Evolutionary conservation across 1,140 invertebrate species (phyloP).

Genomic region (Zophobas atratus): DNA sequence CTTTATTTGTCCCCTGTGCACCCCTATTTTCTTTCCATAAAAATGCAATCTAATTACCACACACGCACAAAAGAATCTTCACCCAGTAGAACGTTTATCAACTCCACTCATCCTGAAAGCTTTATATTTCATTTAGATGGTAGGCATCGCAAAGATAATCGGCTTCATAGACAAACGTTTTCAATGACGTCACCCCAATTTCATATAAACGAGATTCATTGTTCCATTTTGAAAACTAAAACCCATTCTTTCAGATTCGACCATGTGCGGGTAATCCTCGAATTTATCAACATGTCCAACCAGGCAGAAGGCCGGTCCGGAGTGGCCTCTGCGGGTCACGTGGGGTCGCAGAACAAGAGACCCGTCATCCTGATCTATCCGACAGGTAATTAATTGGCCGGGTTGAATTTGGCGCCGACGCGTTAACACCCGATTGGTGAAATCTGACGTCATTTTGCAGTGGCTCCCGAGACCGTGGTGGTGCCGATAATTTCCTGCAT

Average conservation of each 20-base stretch:
- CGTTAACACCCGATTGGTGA: too few relatives aligned
- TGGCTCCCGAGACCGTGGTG: slow-evolving; percentile 89
- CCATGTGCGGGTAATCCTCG: not conserved
- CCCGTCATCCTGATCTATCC: slow-evolving; percentile 73
- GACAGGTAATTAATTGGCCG: slow-evolving; percentile 68
- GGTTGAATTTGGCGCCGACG: too few relatives aligned
- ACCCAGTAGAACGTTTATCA: too few relatives aligned
- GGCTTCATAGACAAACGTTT: too few relatives aligned
- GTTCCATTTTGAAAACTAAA: not conserved
- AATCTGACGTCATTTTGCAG: slow-evolving; percentile 71
- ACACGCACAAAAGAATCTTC: too few relatives aligned
- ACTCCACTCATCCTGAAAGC: too few relatives aligned
- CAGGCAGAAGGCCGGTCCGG: slow-evolving; percentile 24
- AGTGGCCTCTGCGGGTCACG: not conserved
- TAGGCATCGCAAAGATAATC: too few relatives aligned
- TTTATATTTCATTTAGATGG: too few relatives aligned
- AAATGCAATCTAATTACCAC: too few relatives aligned
- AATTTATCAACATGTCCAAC: slow-evolving; percentile 24
- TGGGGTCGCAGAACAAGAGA: slow-evolving; percentile 67
- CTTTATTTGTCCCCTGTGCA: too few relatives aligned
- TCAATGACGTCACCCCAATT: too few relatives aligned
- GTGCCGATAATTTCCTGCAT: slow-evolving; percentile 92
- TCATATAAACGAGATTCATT: not conserved
- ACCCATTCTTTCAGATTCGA: not conserved
- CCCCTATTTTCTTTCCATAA: too few relatives aligned